Evolutionary conservation across 2,797 vertebrate genomes (phyloP), one percentile per base, ranked within the genome.

Genomic region (Anisognathus igniventris): DNA sequence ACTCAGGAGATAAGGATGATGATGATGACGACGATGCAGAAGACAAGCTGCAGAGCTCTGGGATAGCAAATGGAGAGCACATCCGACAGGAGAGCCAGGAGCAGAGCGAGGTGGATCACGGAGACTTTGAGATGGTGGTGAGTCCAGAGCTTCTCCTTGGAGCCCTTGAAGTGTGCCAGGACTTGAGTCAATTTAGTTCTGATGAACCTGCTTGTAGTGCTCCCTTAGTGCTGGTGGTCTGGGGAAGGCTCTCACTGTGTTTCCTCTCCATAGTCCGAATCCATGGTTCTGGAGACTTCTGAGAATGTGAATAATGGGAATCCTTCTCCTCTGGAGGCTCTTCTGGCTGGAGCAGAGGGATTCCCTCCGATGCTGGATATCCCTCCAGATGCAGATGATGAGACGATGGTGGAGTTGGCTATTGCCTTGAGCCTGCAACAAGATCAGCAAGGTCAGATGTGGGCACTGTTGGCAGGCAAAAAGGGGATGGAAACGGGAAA

Each of bases 81-180:
- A 98, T 98, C 71, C 98, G 98, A 45, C 99, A 98, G 92, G 99
- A 99, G 94, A 99, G 99, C 97, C 99, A 99, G 89, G 99, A 99
- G 78, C 99, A 99, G 95, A 99, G 88, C 9, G 99, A 99, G 96
- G 99, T 99, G 94, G 99, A 99, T 95, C 99, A 99, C 0, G 99
- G 99, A 6, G 99, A 99, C 97, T 99, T 99, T 35, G 99, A 99
- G 97, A 99, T 99, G 99, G 99, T 99, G 99, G 99, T 99, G 97
- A 99, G 98, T 97, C 86, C 86, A 40, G 17, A 39, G 62, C 39
- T 68, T 58, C 40, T 91, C 20, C 51, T n/a, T 23, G 56, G 28
- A 74, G 33, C 39, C 15, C 66, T 45, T 62, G 1, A 22, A 58
- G 15, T 57, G 5, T 27, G 7, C 50, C 31, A 45, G 42, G 48